Evolutionary conservation across 2,888 invertebrate species (phyloP).

Genomic region (Metacarcinus magister): DNA sequence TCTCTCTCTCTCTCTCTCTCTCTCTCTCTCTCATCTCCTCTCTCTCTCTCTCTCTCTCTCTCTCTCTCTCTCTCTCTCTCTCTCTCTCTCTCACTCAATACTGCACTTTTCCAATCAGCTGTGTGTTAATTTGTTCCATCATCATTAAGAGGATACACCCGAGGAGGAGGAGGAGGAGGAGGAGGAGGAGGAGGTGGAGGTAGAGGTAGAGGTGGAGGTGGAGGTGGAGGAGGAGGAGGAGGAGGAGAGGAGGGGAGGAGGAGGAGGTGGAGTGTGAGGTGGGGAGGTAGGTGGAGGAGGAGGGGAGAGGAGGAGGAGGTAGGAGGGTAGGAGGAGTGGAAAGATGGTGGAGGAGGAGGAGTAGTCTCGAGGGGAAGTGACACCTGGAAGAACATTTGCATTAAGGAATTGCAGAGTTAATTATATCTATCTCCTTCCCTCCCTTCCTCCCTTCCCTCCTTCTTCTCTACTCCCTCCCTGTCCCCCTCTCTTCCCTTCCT

Average conservation of each 20-base stretch:
- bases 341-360: not conserved
- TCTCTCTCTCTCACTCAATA: slow-evolving; percentile 5
- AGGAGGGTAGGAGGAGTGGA: no score
- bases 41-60: slow-evolving; percentile 51
- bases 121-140: not conserved
- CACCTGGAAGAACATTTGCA: no score
- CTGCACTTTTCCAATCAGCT: not conserved
- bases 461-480: no score
- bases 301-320: no score
- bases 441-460: not conserved
- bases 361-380: no score
- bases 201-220: not conserved
- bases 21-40: not conserved
- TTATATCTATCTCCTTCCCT: not conserved
- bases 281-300: no score
- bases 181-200: not conserved
- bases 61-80: slow-evolving; percentile 54
- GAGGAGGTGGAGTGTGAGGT: no score
- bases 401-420: no score
- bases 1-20: no score
- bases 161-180: not conserved
- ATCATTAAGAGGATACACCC: not conserved
- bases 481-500: no score
- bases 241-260: not conserved
- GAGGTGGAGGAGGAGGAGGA: not conserved